These are phyloP conservation scores for Athalia circularis DNA, from an alignment of 2,888 invertebrate species.

Conservation along the genomic window DNA sequence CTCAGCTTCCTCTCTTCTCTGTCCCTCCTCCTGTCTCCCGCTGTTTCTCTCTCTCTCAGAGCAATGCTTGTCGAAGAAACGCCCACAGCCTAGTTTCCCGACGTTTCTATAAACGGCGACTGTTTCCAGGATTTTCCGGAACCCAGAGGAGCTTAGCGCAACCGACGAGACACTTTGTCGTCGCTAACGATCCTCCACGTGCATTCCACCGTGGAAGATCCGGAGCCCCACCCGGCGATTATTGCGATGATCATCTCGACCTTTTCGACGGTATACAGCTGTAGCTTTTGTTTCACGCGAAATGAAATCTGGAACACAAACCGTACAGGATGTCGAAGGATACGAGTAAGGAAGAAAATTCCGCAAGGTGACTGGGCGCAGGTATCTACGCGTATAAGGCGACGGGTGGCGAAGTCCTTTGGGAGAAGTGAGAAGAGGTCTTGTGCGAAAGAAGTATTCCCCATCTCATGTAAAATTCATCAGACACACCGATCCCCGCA, in stretches of 20 bases:
- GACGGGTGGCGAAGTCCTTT: neutral
- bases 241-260: neutral
- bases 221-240: neutral
- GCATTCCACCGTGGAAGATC: neutral
- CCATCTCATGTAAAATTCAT: constrained; percentile 35
- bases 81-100: neutral
- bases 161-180: constrained; percentile 15
- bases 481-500: neutral
- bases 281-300: neutral
- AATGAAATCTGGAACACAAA: neutral
- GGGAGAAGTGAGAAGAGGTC: neutral
- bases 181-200: neutral
- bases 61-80: neutral
- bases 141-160: neutral
- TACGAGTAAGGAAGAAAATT: no score
- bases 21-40: neutral
- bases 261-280: no score
- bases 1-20: constrained; percentile 15
- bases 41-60: neutral
- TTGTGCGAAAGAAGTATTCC: neutral
- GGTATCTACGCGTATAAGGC: neutral
- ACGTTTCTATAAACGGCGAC: constrained; percentile 3
- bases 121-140: constrained; percentile 7
- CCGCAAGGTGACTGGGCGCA: no score
- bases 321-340: no score